Evolutionary conservation across 1,140 invertebrate species (phyloP).

Genomic region (Cryptotermes secundus): DNA sequence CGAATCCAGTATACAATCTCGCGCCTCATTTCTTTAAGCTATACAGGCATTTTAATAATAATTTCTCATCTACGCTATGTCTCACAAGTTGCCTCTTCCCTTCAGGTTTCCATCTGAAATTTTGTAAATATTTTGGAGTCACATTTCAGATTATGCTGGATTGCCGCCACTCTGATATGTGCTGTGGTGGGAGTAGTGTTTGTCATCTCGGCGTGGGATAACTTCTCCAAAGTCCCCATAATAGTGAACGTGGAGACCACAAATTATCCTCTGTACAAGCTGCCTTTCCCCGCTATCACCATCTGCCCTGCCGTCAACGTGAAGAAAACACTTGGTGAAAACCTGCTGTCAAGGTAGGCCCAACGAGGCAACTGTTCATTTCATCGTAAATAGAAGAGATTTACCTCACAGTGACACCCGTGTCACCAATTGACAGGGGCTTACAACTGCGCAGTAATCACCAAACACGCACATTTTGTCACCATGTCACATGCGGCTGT

Average conservation of each 20-base stretch:
- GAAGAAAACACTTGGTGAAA: slow-evolving; percentile 25
- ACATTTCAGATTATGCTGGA: slow-evolving; percentile 20
- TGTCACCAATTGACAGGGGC: no score
- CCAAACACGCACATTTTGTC: no score
- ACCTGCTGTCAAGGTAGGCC: slow-evolving; percentile 21
- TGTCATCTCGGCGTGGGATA: neutral
- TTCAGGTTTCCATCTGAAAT: no score
- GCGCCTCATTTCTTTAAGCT: no score
- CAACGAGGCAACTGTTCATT: no score
- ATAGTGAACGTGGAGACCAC: slow-evolving; percentile 40
- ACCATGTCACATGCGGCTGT: no score
- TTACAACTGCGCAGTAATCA: no score
- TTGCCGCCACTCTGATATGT: neutral
- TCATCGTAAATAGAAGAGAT: neutral
- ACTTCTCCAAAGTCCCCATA: slow-evolving; percentile 21
- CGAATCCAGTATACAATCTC: no score
- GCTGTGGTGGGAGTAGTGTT: neutral
- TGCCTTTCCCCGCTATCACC: slow-evolving; percentile 43
- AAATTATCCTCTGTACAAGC: slow-evolving; percentile 40
- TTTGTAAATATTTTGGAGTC: neutral
- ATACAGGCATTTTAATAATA: no score
- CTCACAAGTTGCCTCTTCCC: no score
- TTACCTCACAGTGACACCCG: neutral
- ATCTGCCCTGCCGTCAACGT: slow-evolving; percentile 43
- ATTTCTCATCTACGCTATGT: no score